Evolutionary conservation across 2,797 vertebrate genomes (phyloP), one percentile per base, ranked within the genome.

Genomic region (Cetoscarus ocellatus): DNA sequence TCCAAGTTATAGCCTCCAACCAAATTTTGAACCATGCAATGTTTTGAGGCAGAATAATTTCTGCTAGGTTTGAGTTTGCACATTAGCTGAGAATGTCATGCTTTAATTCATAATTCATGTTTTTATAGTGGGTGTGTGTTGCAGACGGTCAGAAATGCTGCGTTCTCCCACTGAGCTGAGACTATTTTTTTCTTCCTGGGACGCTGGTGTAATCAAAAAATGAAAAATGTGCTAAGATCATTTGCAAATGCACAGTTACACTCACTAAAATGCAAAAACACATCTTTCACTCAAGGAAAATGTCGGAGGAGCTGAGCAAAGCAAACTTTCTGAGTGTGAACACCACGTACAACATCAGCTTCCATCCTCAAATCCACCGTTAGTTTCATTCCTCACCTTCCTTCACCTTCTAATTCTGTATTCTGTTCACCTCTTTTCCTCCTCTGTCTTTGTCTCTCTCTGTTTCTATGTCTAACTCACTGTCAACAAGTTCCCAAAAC

Each of bases 91-190:
- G 77, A 78, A 82, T 64, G 52, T 55, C 54, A 53, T 55, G 55
- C 50, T 82, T 74, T 77, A 73, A 74, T 84, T 80, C 0, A 79
- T 73, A 73, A 86, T 71, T 79, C 27, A 71, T 80, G 57, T 69
- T 70, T 70, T 68, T 43, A 62, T 48, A 82, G 15, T 60, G 48
- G 54, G 38, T 74, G 55, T 79, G 54, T 67, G 49, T 70, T 62
- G 72, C 55, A 61, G 44, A 13, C 15, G 55, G 50, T 77, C 62
- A 73, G 51, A 82, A 71, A 60, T 17, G 11, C 15, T 64, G 35
- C 36, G 27, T 44, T 61, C 43, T 73, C 61, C 51, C 57, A n/a
- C 56, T 69, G 53, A 7, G 8, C 4, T 50, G 0, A 71, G 67
- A 67, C 10, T 11, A 61, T 18, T 61, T 47, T 58, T 47, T n/a